Evolutionary conservation across 1,140 invertebrate species (phyloP).

Genomic region (Bombus impatiens): DNA sequence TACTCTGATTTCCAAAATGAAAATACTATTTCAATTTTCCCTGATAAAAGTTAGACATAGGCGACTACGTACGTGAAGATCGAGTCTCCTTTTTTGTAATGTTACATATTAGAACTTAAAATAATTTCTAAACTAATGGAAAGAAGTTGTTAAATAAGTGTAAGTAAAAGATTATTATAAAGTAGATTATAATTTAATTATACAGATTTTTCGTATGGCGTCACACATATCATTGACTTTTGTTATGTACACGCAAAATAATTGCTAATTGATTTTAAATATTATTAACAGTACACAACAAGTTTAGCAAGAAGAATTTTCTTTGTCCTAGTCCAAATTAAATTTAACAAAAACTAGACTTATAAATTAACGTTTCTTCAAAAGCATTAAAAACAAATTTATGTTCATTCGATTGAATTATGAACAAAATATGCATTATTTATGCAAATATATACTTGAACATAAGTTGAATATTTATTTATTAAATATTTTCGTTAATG

Average conservation of each 20-base stretch:
- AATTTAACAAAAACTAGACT: background rate
- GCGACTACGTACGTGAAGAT: background rate
- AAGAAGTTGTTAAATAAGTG: slow-evolving; percentile 14
- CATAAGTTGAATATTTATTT: background rate
- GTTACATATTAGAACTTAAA: slow-evolving; percentile 6
- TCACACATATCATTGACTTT: background rate
- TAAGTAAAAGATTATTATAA: background rate
- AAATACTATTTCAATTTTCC: slow-evolving; percentile 18
- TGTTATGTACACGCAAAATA: background rate
- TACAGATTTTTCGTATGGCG: background rate
- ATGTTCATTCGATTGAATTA: background rate
- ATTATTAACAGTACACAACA: background rate
- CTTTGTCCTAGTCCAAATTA: background rate
- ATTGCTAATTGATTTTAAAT: slow-evolving; percentile 2
- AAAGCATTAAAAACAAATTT: background rate
- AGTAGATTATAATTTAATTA: slow-evolving; percentile 18
- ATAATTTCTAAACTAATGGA: background rate
- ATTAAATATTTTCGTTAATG: background rate
- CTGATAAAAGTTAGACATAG: background rate
- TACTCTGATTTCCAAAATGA: slow-evolving; percentile 3
- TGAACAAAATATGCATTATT: background rate
- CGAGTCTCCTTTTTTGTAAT: background rate
- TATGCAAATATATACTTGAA: background rate
- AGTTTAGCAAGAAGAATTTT: background rate
- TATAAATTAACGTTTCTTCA: background rate